Percentiles rank a stretch among this genome's conserved stretches.
Evolutionary conservation across 2,888 invertebrate genomes (phyloP).

Genomic region (Caenorhabditis wallacei): DNA sequence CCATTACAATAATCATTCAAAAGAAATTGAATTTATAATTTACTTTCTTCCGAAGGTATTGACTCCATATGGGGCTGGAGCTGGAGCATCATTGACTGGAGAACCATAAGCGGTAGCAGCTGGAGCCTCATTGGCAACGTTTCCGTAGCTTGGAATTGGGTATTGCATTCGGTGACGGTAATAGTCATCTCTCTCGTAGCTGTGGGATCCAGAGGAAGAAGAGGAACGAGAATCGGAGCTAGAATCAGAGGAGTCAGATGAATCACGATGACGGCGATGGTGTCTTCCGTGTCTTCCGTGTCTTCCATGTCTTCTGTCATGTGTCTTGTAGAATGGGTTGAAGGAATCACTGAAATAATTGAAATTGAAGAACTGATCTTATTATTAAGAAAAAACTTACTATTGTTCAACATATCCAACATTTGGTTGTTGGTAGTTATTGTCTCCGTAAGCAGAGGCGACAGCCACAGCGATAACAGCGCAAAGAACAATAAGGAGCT

Average conservation of each 20-base stretch:
- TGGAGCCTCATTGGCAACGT: slow-evolving; percentile 26
- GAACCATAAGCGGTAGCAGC: slow-evolving; percentile 25
- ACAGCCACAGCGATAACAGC: slow-evolving; percentile 32
- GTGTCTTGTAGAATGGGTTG: slow-evolving; percentile 43
- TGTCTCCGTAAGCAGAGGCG: slow-evolving; percentile 10
- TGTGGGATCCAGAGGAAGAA: slow-evolving; percentile 19
- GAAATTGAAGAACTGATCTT: not conserved
- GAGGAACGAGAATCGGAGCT: slow-evolving; percentile 19
- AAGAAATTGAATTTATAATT: not conserved
- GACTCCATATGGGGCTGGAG: slow-evolving; percentile 31
- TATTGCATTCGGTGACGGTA: not conserved
- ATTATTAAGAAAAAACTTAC: not conserved
- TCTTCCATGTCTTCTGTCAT: slow-evolving; percentile 11
- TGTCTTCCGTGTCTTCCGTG: slow-evolving; percentile 36
- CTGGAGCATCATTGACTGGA: slow-evolving; percentile 39
- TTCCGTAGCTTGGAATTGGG: slow-evolving; percentile 18
- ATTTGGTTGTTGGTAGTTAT: not conserved
- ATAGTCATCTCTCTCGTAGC: slow-evolving; percentile 17
- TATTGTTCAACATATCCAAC: not conserved
- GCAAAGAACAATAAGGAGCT: slow-evolving; percentile 42
- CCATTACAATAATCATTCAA: not conserved
- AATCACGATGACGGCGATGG: slow-evolving; percentile 15
- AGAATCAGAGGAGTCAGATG: slow-evolving; percentile 34
- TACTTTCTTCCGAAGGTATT: slow-evolving; percentile 43
- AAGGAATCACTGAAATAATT: slow-evolving; percentile 13